Evolutionary conservation across 35 echinoderm and acorn worm species (phyloP).

Genomic region (Chiridota heheva): DNA sequence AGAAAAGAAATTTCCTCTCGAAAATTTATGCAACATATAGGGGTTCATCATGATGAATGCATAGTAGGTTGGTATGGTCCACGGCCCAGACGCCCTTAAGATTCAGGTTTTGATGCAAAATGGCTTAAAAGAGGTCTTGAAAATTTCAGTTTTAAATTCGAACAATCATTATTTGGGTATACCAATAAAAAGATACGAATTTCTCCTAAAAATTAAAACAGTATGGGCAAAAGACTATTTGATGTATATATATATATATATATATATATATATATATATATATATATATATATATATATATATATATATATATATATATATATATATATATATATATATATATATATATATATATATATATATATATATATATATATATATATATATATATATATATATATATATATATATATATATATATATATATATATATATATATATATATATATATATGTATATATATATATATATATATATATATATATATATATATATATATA

Average conservation of each 20-base stretch:
- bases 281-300: not conserved
- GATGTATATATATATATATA: not conserved
- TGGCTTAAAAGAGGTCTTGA: too few relatives aligned
- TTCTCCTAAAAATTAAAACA: not conserved
- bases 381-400: not conserved
- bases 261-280: constrained; percentile 8
- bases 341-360: not conserved
- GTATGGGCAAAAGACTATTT: not conserved
- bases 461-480: not conserved
- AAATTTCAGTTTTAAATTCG: too few relatives aligned
- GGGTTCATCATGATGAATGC: too few relatives aligned
- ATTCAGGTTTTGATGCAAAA: too few relatives aligned
- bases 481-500: not conserved
- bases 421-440: not conserved
- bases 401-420: not conserved
- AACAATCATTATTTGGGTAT: too few relatives aligned
- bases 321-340: not conserved
- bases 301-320: not conserved
- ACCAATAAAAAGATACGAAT: too few relatives aligned
- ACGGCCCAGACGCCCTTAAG: too few relatives aligned
- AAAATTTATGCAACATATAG: too few relatives aligned
- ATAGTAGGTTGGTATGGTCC: too few relatives aligned
- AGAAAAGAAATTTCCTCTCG: too few relatives aligned
- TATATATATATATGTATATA: not conserved
- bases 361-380: constrained; percentile 4